Conservation (phyloP, 2,888 invertebrate genomes). For the Ischnura elegans region DNA sequence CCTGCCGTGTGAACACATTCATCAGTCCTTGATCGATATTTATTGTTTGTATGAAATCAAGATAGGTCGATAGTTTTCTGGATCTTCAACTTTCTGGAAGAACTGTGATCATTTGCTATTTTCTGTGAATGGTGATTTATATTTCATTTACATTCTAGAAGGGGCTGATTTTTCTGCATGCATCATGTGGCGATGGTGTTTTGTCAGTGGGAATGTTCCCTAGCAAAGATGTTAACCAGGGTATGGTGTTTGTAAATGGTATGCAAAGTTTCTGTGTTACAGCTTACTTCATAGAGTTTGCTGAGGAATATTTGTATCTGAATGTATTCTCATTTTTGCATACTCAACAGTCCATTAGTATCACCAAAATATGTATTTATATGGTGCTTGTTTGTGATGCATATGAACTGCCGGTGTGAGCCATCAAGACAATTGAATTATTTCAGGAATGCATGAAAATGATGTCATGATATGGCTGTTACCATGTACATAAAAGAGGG, state of each 20-base stretch:
- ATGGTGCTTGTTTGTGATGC: slow-evolving; percentile 55
- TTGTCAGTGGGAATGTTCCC: not conserved
- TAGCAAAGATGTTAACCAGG: slow-evolving; percentile 28
- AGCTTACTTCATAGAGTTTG: not conserved
- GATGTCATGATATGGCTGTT: slow-evolving; percentile 53
- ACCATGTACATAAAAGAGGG: slow-evolving; percentile 47
- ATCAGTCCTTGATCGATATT: slow-evolving; percentile 22
- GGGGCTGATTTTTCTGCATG: not conserved
- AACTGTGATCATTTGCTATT: not conserved
- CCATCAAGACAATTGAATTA: slow-evolving; percentile 1
- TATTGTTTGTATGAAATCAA: slow-evolving; percentile 8
- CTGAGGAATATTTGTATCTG: slow-evolving; percentile 1
- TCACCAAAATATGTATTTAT: slow-evolving; percentile 40
- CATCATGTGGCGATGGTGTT: not conserved
- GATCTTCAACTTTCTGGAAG: not conserved
- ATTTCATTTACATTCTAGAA: not conserved
- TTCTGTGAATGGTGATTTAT: slow-evolving; percentile 1
- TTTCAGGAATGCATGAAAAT: not conserved
- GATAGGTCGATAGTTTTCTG: slow-evolving; percentile 1
- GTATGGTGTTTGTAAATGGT: slow-evolving; percentile 40
- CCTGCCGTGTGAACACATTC: slow-evolving; percentile 32
- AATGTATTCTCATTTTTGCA: slow-evolving; percentile 8
- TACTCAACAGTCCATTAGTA: slow-evolving; percentile 42
- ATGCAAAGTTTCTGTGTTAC: slow-evolving; percentile 34
- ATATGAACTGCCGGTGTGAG: slow-evolving; percentile 34